phyloP scores from a whole-genome alignment of 2,888 invertebrate species.

The Clivina fossor region DNA sequence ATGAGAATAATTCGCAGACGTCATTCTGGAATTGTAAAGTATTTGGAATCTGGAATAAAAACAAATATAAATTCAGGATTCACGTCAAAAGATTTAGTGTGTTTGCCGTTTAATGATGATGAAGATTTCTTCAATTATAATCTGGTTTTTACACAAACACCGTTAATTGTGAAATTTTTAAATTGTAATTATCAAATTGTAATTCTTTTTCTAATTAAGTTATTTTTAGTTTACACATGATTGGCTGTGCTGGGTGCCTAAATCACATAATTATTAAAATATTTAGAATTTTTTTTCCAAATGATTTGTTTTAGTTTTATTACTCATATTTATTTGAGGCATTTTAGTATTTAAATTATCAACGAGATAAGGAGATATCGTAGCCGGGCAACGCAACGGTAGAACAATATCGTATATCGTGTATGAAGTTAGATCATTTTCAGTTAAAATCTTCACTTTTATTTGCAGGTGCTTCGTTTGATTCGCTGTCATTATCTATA shows the following conservation, averaged over 20 bases:
- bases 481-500: too few relatives aligned
- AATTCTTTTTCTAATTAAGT: too few relatives aligned
- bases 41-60: slow-evolving; percentile 11
- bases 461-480: slow-evolving; percentile 31
- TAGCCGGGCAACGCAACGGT: slow-evolving; percentile 87
- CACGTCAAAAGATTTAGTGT: slow-evolving; percentile 15
- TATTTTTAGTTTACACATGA: too few relatives aligned
- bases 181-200: slow-evolving; percentile 21
- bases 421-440: slow-evolving; percentile 69
- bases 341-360: too few relatives aligned
- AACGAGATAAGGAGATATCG: slow-evolving; percentile 72
- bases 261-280: too few relatives aligned
- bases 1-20: slow-evolving; percentile 26
- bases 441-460: slow-evolving; percentile 62
- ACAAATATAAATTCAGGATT: slow-evolving; percentile 19
- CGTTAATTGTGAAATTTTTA: too few relatives aligned
- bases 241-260: too few relatives aligned
- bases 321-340: too few relatives aligned
- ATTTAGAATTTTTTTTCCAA: too few relatives aligned
- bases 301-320: too few relatives aligned
- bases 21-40: slow-evolving; percentile 29
- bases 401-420: slow-evolving; percentile 76
- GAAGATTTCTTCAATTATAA: slow-evolving; percentile 28
- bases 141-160: slow-evolving; percentile 17
- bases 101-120: slow-evolving; percentile 16